Percentiles rank a stretch among this genome's conserved stretches.
phyloP scores from a whole-genome alignment of 2,888 invertebrate species.

The Idaea dimidiata region DNA sequence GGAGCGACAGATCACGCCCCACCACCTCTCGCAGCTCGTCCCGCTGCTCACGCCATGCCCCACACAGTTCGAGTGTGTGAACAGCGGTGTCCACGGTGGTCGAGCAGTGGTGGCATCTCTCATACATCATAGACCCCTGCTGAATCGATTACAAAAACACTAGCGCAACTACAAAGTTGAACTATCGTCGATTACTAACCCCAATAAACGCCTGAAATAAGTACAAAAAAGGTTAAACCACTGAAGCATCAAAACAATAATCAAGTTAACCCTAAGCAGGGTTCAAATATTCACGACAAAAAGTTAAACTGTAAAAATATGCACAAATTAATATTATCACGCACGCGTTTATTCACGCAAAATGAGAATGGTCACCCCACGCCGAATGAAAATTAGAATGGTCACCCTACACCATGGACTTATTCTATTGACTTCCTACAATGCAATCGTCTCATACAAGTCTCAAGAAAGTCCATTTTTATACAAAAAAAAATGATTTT shows the following conservation, averaged over 20 bases:
- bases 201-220: not conserved
- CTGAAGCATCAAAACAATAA: not conserved
- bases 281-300: conserved; percentile 12
- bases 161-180: no score
- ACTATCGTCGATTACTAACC: not conserved
- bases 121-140: no score
- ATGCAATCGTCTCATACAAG: no score
- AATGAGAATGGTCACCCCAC: conserved; percentile 19
- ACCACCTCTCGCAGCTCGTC: no score
- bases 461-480: no score
- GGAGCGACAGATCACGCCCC: no score
- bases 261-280: conserved; percentile 1
- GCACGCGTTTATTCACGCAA: conserved; percentile 45
- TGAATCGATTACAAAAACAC: no score
- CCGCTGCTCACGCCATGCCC: no score
- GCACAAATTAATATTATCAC: conserved; percentile 57
- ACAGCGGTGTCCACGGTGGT: no score
- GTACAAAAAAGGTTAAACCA: not conserved
- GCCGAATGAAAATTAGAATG: conserved; percentile 2
- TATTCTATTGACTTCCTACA: conserved; percentile 8
- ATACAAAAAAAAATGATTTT: no score
- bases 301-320: conserved; percentile 40
- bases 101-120: no score
- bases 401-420: conserved; percentile 16
- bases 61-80: no score